A percentile compares a stretch with the other conserved stretches of the same genome.
phyloP scores from a whole-genome alignment of 2,888 invertebrate genomes.

The Bimastos eiseni region DNA sequence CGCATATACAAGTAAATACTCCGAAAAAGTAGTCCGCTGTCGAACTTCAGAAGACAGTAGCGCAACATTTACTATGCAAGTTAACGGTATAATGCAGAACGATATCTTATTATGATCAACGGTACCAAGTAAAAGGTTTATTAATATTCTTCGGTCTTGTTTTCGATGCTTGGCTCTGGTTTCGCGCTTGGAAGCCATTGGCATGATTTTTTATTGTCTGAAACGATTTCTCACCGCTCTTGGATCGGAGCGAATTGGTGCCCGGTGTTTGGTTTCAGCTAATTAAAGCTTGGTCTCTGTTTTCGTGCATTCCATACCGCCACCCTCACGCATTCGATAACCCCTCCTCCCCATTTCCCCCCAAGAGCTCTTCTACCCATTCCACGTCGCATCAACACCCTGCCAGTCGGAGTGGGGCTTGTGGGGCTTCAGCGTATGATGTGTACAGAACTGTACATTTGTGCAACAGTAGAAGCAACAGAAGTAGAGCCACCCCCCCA shows the following conservation, averaged over 20 bases:
- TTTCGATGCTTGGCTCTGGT: not conserved
- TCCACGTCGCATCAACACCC: not conserved
- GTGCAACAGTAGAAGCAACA: not conserved
- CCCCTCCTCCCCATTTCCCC: not conserved
- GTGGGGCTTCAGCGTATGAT: not conserved
- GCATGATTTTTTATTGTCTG: not conserved
- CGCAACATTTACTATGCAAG: no score
- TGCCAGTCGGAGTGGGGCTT: not conserved
- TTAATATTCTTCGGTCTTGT: not conserved
- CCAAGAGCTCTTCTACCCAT: not conserved
- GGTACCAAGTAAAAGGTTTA: not conserved
- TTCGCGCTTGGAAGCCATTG: not conserved
- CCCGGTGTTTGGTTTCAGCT: not conserved
- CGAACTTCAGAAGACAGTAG: no score
- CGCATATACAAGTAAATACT: no score
- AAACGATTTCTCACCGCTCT: not conserved
- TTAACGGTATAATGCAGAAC: no score
- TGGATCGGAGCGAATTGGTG: not conserved
- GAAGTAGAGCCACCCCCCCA: not conserved
- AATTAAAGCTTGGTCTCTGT: not conserved
- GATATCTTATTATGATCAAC: no score
- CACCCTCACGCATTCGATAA: not conserved
- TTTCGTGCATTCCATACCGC: not conserved
- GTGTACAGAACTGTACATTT: not conserved
- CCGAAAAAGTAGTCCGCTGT: not conserved